Evolutionary conservation across 2,113 vertebrate species (phyloP).

Genomic region (Muntiacus reevesi): DNA sequence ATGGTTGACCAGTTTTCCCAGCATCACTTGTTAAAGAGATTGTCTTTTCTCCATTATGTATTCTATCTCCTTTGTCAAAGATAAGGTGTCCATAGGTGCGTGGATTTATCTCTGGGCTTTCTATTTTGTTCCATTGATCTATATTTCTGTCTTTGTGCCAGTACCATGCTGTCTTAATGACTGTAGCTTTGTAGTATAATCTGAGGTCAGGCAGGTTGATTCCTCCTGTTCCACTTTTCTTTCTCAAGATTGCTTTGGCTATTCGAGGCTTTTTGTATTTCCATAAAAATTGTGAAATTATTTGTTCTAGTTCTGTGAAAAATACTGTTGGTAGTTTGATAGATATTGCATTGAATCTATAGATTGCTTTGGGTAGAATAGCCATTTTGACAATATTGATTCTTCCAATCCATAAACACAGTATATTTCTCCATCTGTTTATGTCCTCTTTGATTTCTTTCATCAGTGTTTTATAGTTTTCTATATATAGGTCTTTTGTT

Average conservation of each 20-base stretch:
- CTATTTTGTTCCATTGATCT: not conserved
- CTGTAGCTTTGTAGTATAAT: not conserved
- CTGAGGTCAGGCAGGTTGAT: not conserved
- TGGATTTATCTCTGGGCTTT: not conserved
- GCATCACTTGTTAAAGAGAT: not conserved
- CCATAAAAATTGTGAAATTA: not conserved
- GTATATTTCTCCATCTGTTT: not conserved
- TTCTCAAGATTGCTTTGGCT: not conserved
- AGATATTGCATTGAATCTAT: not conserved
- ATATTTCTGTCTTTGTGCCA: not conserved
- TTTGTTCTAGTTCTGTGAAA: not conserved
- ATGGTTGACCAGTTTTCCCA: not conserved
- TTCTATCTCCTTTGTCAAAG: not conserved
- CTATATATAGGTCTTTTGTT: not conserved
- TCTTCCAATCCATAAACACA: not conserved
- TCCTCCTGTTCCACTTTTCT: not conserved
- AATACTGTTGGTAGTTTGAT: not conserved
- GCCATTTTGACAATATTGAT: not conserved
- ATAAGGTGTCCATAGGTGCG: not conserved
- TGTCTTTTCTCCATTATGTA: not conserved
- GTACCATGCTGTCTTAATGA: not conserved
- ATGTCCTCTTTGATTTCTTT: not conserved
- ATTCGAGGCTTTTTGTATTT: not conserved
- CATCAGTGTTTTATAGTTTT: not conserved
- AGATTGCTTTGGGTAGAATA: not conserved